A percentile compares a stretch with the other conserved stretches of the same genome.
Evolutionary conservation across 1,140 invertebrate genomes (phyloP).

Genomic region (Heliconius himera): DNA sequence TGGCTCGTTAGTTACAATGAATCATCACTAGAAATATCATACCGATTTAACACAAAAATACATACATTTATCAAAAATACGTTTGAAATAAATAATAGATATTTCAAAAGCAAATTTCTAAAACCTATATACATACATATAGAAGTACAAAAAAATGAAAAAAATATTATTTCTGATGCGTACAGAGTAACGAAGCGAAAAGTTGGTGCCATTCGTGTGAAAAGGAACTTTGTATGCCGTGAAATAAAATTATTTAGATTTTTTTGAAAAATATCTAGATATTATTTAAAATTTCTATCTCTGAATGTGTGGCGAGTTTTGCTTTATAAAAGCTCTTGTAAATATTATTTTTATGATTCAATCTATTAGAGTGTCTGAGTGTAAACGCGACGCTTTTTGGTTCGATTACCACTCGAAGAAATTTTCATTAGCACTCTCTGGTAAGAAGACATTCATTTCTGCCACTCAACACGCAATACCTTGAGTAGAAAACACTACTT

Average conservation of each 20-base stretch:
- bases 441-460: too few relatives aligned
- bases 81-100: constrained; percentile 2
- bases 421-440: too few relatives aligned
- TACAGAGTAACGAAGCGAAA: background rate
- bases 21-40: background rate
- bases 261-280: background rate
- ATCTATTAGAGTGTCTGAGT: too few relatives aligned
- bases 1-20: background rate
- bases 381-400: too few relatives aligned
- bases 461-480: too few relatives aligned
- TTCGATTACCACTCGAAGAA: too few relatives aligned
- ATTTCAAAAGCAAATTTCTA: constrained; percentile 1
- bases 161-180: constrained; percentile 6
- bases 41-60: background rate
- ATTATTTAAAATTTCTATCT: background rate
- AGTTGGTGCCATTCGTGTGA: background rate
- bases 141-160: background rate
- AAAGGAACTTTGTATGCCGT: background rate
- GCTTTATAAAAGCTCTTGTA: background rate
- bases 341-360: too few relatives aligned
- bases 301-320: background rate
- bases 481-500: too few relatives aligned
- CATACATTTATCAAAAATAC: background rate
- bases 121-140: background rate
- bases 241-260: background rate